phyloP scores from a whole-genome alignment of 2,113 vertebrate genomes.

The Solea senegalensis region DNA sequence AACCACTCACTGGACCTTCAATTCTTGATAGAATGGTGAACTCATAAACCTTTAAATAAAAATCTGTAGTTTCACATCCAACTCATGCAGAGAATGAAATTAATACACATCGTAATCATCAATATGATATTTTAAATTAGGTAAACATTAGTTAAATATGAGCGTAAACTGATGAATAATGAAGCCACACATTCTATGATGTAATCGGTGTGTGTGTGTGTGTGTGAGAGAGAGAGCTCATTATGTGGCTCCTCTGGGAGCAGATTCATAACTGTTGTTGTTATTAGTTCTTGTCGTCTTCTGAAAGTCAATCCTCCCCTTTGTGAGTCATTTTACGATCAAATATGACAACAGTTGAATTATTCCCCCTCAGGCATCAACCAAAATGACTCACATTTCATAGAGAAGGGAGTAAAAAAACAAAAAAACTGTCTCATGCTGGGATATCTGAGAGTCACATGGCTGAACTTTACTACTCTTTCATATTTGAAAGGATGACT shows the following conservation, averaged over 20 bases:
- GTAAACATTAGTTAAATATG: background rate
- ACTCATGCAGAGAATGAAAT: background rate
- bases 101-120: background rate
- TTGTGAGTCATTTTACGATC: constrained; percentile 29
- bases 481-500: constrained; percentile 1
- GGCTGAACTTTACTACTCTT: background rate
- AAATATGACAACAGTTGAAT: constrained; percentile 32
- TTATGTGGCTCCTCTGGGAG: constrained; percentile 12
- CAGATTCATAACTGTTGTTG: constrained; percentile 6
- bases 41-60: constrained; percentile 6
- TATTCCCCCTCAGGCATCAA: constrained; percentile 7
- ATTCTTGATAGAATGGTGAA: constrained; percentile 3
- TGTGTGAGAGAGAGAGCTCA: background rate
- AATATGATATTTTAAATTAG: background rate
- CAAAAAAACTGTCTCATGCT: background rate
- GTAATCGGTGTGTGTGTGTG: background rate
- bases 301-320: constrained; percentile 17
- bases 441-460: constrained; percentile 18
- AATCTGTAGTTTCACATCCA: background rate
- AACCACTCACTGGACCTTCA: background rate
- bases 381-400: constrained; percentile 23
- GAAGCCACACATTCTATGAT: background rate
- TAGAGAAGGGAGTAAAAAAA: background rate
- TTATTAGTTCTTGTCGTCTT: constrained; percentile 49
- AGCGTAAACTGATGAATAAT: background rate